Evolutionary conservation across 2,888 invertebrate species (phyloP).

Genomic region (Epistrophe grossulariae): DNA sequence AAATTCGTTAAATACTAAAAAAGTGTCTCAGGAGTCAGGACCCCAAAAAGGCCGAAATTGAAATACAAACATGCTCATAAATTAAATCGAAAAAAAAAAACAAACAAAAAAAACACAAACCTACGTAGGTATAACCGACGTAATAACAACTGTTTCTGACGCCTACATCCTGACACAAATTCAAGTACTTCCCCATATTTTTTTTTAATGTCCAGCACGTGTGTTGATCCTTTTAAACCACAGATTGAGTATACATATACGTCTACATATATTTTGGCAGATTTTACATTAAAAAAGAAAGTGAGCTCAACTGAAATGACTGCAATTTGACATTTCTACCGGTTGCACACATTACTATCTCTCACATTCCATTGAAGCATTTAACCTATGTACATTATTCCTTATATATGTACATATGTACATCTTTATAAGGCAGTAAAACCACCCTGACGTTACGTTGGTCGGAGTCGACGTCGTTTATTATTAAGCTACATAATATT

Average conservation of each 20-base stretch:
- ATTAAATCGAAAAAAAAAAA: no score
- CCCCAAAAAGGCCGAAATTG: no score
- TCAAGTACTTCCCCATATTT: not conserved
- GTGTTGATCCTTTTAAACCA: conserved; percentile 13
- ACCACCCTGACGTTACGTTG: not conserved
- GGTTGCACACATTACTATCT: not conserved
- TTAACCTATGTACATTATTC: not conserved
- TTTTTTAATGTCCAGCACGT: not conserved
- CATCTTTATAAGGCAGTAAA: not conserved
- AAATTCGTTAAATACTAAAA: no score
- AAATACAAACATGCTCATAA: no score
- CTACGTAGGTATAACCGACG: not conserved
- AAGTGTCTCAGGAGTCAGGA: no score
- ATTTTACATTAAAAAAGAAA: not conserved
- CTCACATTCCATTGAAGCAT: not conserved
- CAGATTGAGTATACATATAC: not conserved
- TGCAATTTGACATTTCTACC: not conserved
- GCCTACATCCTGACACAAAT: conserved; percentile 6
- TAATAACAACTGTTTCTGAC: conserved; percentile 1
- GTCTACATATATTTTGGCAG: not conserved
- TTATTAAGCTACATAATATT: not conserved
- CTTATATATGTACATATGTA: not conserved
- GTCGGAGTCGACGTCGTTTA: not conserved
- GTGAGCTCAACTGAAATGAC: not conserved
- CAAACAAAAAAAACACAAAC: no score